phyloP scores from a whole-genome alignment of 2,797 vertebrate species.

The Tadarida brasiliensis region DNA sequence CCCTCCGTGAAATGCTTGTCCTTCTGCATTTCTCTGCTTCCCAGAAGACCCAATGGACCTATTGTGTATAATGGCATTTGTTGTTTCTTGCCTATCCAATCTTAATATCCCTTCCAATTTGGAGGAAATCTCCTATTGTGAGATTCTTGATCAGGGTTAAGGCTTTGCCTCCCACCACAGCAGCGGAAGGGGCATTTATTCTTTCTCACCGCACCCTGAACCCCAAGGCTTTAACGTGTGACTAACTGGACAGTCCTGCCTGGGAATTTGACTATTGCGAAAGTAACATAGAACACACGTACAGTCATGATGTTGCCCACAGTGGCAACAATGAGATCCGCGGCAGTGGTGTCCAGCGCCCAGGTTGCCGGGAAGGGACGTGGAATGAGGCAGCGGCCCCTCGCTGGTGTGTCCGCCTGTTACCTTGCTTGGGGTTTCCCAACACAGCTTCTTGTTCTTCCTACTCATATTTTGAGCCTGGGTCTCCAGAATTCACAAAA shows the following conservation, averaged over 20 bases:
- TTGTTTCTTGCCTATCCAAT: background rate
- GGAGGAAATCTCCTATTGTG: background rate
- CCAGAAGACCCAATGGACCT: background rate
- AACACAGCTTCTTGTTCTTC: background rate
- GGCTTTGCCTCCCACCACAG: background rate
- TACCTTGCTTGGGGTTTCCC: background rate
- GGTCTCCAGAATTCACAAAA: background rate
- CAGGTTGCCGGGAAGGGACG: no score
- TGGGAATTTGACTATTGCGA: background rate
- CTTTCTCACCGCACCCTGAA: background rate
- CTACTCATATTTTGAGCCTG: background rate
- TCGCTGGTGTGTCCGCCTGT: background rate
- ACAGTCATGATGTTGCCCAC: background rate
- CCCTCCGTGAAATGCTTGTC: background rate
- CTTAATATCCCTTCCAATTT: background rate
- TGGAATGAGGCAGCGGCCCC: background rate
- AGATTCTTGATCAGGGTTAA: background rate
- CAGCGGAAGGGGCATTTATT: background rate
- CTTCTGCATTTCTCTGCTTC: background rate
- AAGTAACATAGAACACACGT: background rate
- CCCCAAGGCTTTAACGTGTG: background rate
- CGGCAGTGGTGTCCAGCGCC: background rate
- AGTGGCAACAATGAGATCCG: background rate
- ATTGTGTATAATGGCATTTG: background rate
- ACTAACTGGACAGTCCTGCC: background rate